Evolutionary conservation across 1,140 invertebrate genomes (phyloP).

Genomic region (Drosophila sturtevanti): DNA sequence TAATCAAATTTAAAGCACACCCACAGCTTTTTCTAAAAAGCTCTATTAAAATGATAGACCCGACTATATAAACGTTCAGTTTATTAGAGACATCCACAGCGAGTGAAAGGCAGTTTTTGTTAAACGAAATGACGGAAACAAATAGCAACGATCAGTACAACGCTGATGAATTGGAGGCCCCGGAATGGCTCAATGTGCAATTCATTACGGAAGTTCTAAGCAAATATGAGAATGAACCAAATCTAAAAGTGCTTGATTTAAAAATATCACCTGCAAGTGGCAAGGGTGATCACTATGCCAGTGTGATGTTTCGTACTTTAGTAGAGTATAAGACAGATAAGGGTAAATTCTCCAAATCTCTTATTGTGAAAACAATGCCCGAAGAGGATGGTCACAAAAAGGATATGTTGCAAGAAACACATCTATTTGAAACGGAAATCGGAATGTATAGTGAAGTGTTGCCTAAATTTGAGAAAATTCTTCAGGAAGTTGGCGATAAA

Average conservation of each 20-base stretch:
- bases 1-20: too few species aligned
- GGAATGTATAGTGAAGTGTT: slow-evolving; percentile 61
- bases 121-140: slow-evolving; percentile 14
- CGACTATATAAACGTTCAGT: not conserved
- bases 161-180: slow-evolving; percentile 62
- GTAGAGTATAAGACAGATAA: slow-evolving; percentile 24
- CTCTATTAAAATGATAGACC: not conserved
- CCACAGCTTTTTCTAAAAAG: not conserved
- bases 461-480: slow-evolving; percentile 60
- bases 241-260: slow-evolving; percentile 35
- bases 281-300: slow-evolving; percentile 77
- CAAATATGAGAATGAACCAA: slow-evolving; percentile 25
- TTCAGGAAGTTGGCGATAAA: slow-evolving; percentile 36
- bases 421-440: slow-evolving; percentile 65
- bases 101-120: not conserved
- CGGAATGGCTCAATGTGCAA: slow-evolving; percentile 55
- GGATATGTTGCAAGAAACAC: slow-evolving; percentile 41
- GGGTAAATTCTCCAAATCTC: slow-evolving; percentile 28
- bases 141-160: slow-evolving; percentile 36
- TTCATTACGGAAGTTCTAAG: slow-evolving; percentile 49
- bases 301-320: slow-evolving; percentile 65
- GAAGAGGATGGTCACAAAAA: slow-evolving; percentile 64
- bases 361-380: slow-evolving; percentile 75
- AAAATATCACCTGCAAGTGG: slow-evolving; percentile 56
- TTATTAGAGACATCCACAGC: not conserved